Base-by-base conservation (phyloP, 2,888 invertebrate genomes). In the Cosmopolites sordidus region DNA sequence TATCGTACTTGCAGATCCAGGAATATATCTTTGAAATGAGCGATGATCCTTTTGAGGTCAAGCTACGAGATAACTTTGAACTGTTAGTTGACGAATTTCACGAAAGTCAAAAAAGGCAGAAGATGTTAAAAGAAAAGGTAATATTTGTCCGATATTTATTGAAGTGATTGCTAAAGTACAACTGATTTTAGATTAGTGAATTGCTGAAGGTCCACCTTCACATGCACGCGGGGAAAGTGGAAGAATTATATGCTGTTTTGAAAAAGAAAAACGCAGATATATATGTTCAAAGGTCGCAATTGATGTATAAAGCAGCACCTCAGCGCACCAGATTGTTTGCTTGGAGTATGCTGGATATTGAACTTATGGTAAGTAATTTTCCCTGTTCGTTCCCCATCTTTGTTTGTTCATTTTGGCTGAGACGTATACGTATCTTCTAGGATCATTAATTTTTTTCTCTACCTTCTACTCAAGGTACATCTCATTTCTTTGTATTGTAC, bases 11-110 rank as follows among this genome's bases (percentile, higher is more conserved):
- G 43, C 66, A 89, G 87, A 83, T 92, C 16, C 87, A 93, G 75
- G 89, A 90, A 66, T 87, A 94, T 66, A 72, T 89, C 1, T 83
- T 99, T 63, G 95, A 97, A 76, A 85, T 99, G 76, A 89, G 89
- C 60, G 99, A 99, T 69, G 98, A 99, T 80, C 97, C 97, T 0
- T 98, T 99, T 69, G 99, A 99, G 76, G 94, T 97, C 2, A 92
- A 92, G 67, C 77, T 99, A 5, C 83, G 96, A 0, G 95, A 97
- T 65, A 98, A 97, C 72, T 97, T 93, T 71, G 96, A 96, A 69
- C 77, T 98, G 0, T 73, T 96, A 42, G 92, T 93, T 66, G 98
- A 99, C 67, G 98, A 99, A 72, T 93, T 92, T 66, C 86, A 89
- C 64, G 98, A 99, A 71, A 91, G 92, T 67, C 80, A 92, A 65